A percentile compares a stretch with the other conserved stretches of the same genome.
Evolutionary conservation across 2,113 vertebrate genomes (phyloP).

Genomic region (Equus quagga): DNA sequence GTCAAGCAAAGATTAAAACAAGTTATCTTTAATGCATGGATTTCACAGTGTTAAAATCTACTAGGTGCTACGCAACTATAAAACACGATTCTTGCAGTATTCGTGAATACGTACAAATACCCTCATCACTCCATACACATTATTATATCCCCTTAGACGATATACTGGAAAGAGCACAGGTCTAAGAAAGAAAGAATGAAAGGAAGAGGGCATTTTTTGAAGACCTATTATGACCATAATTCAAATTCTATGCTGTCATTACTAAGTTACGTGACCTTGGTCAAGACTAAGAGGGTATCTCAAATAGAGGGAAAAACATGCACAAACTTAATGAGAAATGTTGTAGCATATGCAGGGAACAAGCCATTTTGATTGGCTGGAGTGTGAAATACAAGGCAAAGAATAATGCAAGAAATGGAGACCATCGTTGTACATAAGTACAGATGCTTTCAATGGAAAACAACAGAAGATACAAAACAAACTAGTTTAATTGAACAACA

Average conservation of each 20-base stretch:
- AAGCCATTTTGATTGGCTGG: neutral
- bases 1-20: constrained; percentile 23
- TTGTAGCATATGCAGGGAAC: neutral
- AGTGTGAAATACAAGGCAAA: constrained; percentile 6
- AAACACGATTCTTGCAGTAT: neutral
- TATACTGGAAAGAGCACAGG: neutral
- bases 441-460: neutral
- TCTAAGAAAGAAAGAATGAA: neutral
- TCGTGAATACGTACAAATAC: neutral
- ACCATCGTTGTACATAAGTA: neutral
- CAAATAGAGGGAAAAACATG: neutral
- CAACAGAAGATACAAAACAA: neutral
- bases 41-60: constrained; percentile 51
- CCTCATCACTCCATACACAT: neutral
- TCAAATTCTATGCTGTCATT: neutral
- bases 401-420: neutral
- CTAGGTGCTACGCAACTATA: neutral
- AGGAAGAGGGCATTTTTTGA: neutral
- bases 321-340: constrained; percentile 4
- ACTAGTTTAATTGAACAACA: neutral
- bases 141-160: neutral
- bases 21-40: neutral
- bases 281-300: neutral
- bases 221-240: neutral
- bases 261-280: neutral